Evolutionary conservation across 2,888 invertebrate species (phyloP).

Genomic region (Pachydiplax longipennis): DNA sequence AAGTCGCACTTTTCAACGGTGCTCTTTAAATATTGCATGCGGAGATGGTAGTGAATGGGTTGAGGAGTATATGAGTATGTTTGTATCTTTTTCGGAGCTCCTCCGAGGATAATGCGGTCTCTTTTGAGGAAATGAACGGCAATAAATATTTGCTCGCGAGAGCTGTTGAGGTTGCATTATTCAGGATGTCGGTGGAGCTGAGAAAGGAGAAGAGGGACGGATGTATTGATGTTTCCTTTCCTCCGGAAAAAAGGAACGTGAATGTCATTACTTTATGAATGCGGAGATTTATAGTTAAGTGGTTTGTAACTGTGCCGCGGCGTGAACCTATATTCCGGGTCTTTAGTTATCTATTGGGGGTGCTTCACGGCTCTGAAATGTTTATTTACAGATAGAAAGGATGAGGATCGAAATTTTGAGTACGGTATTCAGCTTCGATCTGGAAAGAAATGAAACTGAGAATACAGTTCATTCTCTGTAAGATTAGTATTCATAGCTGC

Average conservation of each 20-base stretch:
- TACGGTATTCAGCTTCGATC: neutral
- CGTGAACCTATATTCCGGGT: neutral
- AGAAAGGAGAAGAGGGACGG: neutral
- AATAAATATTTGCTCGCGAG: neutral
- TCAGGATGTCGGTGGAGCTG: neutral
- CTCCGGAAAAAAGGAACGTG: neutral
- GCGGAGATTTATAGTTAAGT: neutral
- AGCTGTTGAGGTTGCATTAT: neutral
- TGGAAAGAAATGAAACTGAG: neutral
- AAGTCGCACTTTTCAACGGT: neutral
- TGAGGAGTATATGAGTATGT: neutral
- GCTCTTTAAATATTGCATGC: neutral
- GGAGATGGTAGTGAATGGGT: neutral
- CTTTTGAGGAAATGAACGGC: conserved; percentile 1
- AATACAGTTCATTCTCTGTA: too few species aligned
- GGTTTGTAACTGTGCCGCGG: neutral
- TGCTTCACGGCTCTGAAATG: neutral
- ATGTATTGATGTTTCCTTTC: neutral
- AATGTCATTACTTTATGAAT: neutral
- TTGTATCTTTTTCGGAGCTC: neutral
- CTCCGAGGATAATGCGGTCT: neutral
- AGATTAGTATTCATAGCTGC: too few species aligned
- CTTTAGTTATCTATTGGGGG: neutral
- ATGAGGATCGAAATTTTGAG: neutral
- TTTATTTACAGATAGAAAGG: neutral